Percentiles rank a stretch among this genome's conserved stretches.
Evolutionary conservation across 1,140 invertebrate genomes (phyloP).

Genomic region (Heterodera carotae): DNA sequence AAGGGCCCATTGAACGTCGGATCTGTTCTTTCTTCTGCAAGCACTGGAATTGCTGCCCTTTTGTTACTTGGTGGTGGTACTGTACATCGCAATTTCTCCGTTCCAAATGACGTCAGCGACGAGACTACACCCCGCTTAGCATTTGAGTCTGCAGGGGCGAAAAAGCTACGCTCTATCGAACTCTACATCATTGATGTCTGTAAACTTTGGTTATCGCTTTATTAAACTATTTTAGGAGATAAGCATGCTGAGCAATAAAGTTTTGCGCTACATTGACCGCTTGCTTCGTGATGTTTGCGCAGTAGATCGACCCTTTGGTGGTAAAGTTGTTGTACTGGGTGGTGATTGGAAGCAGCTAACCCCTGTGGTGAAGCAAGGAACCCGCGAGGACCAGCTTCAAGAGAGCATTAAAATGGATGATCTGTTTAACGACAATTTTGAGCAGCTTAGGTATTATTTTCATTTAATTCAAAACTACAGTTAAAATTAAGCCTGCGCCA

Average conservation of each 20-base stretch:
- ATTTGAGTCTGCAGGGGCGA: constrained; percentile 21
- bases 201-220: background rate
- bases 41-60: constrained; percentile 60
- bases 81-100: constrained; percentile 36
- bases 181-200: background rate
- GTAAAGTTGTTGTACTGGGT: constrained; percentile 54
- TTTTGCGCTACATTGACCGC: constrained; percentile 7
- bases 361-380: constrained; percentile 43
- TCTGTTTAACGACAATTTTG: background rate
- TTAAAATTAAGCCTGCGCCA: background rate
- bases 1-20: background rate
- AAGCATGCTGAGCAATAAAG: constrained; percentile 18
- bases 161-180: background rate
- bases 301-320: constrained; percentile 51
- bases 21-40: constrained; percentile 40
- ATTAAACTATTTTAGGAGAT: background rate
- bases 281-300: constrained; percentile 18
- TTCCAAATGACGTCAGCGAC: constrained; percentile 27
- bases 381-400: constrained; percentile 9
- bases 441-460: constrained; percentile 9
- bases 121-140: background rate
- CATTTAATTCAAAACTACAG: background rate
- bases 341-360: constrained; percentile 61
- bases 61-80: constrained; percentile 51
- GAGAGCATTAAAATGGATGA: constrained; percentile 21